Conservation (phyloP, 2,797 vertebrate species). For the Rhabdomys pumilio region DNA sequence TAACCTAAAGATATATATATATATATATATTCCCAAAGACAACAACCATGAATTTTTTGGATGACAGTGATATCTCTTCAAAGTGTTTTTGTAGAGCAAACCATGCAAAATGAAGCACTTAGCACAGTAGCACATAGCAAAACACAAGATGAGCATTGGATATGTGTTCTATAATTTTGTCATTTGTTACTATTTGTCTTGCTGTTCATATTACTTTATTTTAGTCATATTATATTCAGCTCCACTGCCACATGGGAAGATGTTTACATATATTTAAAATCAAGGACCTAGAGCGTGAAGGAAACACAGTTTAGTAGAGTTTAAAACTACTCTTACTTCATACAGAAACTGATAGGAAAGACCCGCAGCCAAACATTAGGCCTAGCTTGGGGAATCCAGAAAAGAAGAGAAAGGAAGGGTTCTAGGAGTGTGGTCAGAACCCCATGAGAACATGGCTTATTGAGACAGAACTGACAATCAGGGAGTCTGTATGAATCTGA, state of each 20-base stretch:
- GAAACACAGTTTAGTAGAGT: neutral
- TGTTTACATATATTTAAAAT: neutral
- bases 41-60: neutral
- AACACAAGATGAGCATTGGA: neutral
- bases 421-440: neutral
- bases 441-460: neutral
- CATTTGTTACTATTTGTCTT: neutral
- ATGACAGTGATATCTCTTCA: neutral
- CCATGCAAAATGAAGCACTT: neutral
- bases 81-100: neutral
- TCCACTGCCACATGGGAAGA: neutral
- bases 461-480: neutral
- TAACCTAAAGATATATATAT: neutral
- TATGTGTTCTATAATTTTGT: neutral
- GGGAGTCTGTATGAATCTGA: neutral
- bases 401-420: neutral
- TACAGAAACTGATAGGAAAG: neutral
- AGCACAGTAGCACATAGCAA: neutral
- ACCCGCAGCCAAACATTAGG: neutral
- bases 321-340: neutral
- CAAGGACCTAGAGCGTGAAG: neutral
- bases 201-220: neutral
- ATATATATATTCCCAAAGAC: neutral
- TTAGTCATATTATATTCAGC: neutral
- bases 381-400: neutral